phyloP scores from a whole-genome alignment of 2,113 vertebrate species.

The Pelobates fuscus region DNA sequence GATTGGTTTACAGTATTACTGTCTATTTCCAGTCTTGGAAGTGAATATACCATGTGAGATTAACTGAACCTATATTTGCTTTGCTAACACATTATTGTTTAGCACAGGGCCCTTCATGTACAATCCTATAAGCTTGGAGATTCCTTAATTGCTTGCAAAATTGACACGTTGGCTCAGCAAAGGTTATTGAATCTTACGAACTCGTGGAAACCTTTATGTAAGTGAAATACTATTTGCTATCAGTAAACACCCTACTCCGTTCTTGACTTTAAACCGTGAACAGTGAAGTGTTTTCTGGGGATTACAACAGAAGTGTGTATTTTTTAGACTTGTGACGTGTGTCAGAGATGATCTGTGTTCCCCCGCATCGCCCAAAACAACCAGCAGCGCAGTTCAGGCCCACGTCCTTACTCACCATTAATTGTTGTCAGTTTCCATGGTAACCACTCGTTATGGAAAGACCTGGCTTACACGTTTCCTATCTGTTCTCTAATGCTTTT shows the following conservation, averaged over 20 bases:
- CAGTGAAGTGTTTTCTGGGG: constrained; percentile 12
- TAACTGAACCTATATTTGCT: not conserved
- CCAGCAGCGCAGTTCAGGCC: constrained; percentile 32
- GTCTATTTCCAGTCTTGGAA: too few species aligned
- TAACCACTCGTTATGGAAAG: constrained; percentile 41
- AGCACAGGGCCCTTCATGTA: not conserved
- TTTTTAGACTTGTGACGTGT: constrained; percentile 39
- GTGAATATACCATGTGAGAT: too few species aligned
- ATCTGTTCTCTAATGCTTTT: not conserved
- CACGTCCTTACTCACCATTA: constrained; percentile 50
- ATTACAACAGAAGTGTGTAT: constrained; percentile 32
- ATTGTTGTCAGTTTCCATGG: constrained; percentile 48
- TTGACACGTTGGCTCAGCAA: not conserved
- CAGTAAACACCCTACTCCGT: constrained; percentile 7
- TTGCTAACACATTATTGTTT: not conserved
- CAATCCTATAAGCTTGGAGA: not conserved
- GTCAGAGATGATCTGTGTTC: constrained; percentile 39
- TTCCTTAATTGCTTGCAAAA: not conserved
- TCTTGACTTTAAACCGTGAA: constrained; percentile 14
- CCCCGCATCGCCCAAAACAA: constrained; percentile 44
- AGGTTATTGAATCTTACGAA: not conserved
- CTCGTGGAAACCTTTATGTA: not conserved
- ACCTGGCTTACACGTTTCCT: constrained; percentile 37
- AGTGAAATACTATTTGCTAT: not conserved
- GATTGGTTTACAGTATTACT: too few species aligned